Evolutionary conservation across 2,797 vertebrate species (phyloP).

Genomic region (Limnodromus scolopaceus): DNA sequence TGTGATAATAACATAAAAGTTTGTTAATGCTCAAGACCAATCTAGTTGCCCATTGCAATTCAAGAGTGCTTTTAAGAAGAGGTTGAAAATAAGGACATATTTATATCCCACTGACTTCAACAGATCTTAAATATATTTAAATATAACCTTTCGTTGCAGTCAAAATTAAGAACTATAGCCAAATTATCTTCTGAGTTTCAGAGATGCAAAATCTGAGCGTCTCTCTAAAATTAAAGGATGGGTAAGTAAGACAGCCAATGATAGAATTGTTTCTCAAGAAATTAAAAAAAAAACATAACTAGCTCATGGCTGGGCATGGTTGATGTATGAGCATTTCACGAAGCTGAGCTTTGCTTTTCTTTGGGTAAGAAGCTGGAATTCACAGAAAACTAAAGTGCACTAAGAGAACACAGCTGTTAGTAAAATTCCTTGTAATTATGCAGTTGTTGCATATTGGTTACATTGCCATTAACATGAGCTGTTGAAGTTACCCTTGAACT

Average conservation of each 20-base stretch:
- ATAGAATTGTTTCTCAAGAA: background rate
- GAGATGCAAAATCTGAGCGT: background rate
- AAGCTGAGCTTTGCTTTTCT: background rate
- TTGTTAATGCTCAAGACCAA: background rate
- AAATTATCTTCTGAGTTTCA: background rate
- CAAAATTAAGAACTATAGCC: background rate
- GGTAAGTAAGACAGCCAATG: background rate
- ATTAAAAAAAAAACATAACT: background rate
- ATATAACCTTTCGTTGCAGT: background rate
- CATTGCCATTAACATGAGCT: background rate
- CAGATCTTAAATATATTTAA: background rate
- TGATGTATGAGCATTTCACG: background rate
- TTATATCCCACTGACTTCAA: background rate
- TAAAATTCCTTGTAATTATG: background rate
- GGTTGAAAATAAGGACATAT: background rate
- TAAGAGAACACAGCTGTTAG: background rate
- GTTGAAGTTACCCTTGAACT: background rate
- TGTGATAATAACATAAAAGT: background rate
- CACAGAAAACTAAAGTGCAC: background rate
- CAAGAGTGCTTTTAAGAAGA: background rate
- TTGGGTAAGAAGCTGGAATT: background rate
- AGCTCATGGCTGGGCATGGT: background rate
- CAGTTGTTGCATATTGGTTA: background rate
- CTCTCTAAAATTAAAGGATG: background rate
- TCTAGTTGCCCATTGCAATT: background rate